Evolutionary conservation across 2,113 vertebrate genomes (phyloP), one percentile per base, ranked within the genome.

Genomic region (Bathybates hornii): DNA sequence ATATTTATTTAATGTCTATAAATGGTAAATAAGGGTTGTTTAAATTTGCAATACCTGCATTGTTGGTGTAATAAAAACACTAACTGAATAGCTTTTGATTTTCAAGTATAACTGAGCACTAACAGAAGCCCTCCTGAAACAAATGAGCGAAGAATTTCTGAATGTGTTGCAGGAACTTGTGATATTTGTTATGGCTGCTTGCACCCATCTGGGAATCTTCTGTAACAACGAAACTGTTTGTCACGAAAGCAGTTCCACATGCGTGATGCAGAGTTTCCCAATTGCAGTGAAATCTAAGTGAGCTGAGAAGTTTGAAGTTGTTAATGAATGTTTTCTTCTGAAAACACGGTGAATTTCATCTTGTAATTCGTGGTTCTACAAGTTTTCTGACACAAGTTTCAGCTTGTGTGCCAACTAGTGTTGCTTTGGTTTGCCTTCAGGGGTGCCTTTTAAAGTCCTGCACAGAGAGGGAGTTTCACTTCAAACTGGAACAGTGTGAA

Each of bases 131-230:
- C 24, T 59, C 53, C 17, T 5, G 38, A 52, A 83, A 57, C 36
- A 76, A 52, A 83, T 80, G 68, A 16, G 48, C 9, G 6, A 82
- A 52, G 68, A 91, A 53, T 63, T 78, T 53, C 57, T 34, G 71
- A 80, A 87, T 93, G 86, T 91, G 86, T 93, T 91, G 86, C 92
- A 90, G 82, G 87, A 86, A 86, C 89, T 52, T 94, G 94, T 90
- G 80, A 94, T 95, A 88, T 95, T 94, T 94, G 85, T 84, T 83
- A 93, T 89, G 81, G 91, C 88, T 61, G 81, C 29, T 93, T 91
- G 83, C 89, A 93, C 91, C 89, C 80, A 84, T 83, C 80, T 93
- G 91, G 90, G 92, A 95, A 32, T 87, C 91, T 86, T 90, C 80
- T 83, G 63, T 61, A 43, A 57, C 85, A 89, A 48, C 19, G 79